Conservation (phyloP, 1,140 invertebrate genomes). For the Phymastichus coffea region DNA sequence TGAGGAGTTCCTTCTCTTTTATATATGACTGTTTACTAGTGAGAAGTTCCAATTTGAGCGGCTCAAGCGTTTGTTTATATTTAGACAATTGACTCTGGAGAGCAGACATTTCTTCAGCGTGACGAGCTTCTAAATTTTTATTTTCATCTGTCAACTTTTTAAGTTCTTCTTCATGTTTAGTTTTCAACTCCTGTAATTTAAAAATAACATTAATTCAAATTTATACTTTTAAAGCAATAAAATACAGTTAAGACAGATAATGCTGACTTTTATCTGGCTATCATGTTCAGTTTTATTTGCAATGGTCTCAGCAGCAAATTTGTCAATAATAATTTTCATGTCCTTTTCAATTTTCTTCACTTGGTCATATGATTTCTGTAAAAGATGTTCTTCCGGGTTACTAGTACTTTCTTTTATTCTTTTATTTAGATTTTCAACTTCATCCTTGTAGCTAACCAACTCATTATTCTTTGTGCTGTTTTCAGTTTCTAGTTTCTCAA, state of each 20-base stretch:
- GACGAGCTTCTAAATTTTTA: slow-evolving; percentile 42
- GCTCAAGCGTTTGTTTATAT: slow-evolving; percentile 48
- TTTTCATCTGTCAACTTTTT: slow-evolving; percentile 42
- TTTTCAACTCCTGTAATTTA: slow-evolving; percentile 35
- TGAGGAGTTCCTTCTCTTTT: slow-evolving; percentile 42
- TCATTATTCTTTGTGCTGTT: slow-evolving; percentile 40
- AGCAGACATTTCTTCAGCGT: slow-evolving; percentile 48
- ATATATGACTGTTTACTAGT: slow-evolving; percentile 35
- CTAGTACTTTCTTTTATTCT: slow-evolving; percentile 39
- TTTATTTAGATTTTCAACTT: slow-evolving; percentile 44
- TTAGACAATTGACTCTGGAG: slow-evolving; percentile 45
- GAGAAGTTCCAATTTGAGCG: slow-evolving; percentile 44
- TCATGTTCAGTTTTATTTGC: slow-evolving; percentile 37
- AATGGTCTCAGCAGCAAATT: slow-evolving; percentile 40
- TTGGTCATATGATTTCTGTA: slow-evolving; percentile 40
- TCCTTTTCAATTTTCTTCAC: slow-evolving; percentile 48
- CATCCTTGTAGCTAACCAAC: slow-evolving; percentile 41
- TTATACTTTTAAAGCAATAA: too few relatives aligned
- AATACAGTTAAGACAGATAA: too few relatives aligned
- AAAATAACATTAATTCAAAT: slow-evolving; percentile 8
- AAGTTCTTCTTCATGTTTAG: slow-evolving; percentile 38
- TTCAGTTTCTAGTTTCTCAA: slow-evolving; percentile 40
- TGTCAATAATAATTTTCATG: slow-evolving; percentile 43
- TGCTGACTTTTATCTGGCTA: slow-evolving; percentile 36
- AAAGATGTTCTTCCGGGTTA: slow-evolving; percentile 36